These are phyloP conservation scores for Polypterus senegalus DNA, from an alignment of 2,113 vertebrate genomes.

Conservation along the genomic window DNA sequence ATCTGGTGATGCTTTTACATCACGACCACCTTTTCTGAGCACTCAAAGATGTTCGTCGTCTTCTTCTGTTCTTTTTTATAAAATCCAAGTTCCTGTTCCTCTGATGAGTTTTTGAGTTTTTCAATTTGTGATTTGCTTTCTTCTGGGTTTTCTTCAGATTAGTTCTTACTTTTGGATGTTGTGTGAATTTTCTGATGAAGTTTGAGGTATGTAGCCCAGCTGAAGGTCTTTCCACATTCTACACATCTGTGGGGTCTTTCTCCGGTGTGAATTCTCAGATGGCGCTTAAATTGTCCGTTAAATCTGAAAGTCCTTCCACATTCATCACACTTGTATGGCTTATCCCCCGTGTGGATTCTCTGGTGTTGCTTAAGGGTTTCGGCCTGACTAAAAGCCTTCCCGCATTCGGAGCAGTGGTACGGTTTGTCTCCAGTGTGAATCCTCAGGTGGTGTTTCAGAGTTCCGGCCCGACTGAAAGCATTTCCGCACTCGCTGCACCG, in stretches of 20 bases:
- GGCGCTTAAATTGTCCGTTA: conserved; percentile 47
- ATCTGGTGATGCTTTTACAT: too few species aligned
- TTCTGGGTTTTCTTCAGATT: too few species aligned
- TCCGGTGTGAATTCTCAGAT: conserved; percentile 44
- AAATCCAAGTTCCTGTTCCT: too few species aligned
- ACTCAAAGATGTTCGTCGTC: too few species aligned
- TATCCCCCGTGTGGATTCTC: conserved; percentile 41
- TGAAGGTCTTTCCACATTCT: too few species aligned
- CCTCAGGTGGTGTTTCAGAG: conserved; percentile 34
- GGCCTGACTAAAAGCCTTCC: conserved; percentile 35
- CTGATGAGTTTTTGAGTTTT: too few species aligned
- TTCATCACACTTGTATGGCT: conserved; percentile 40
- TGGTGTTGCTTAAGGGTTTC: conserved; percentile 37
- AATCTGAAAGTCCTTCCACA: conserved; percentile 50
- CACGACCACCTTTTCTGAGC: too few species aligned
- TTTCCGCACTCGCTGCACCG: conserved; percentile 39
- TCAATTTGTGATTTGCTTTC: too few species aligned
- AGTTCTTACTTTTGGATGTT: too few species aligned
- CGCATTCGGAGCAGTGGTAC: conserved; percentile 31
- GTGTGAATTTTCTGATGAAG: too few species aligned
- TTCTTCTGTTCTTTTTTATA: too few species aligned
- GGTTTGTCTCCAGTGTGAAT: conserved; percentile 40
- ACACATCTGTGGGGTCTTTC: conserved; percentile 24
- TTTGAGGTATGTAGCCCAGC: too few species aligned
- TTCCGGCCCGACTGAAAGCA: conserved; percentile 49